Percentiles rank a stretch among this genome's conserved stretches.
phyloP scores from a whole-genome alignment of 1,140 invertebrate species.

The Halictus rubicundus region DNA sequence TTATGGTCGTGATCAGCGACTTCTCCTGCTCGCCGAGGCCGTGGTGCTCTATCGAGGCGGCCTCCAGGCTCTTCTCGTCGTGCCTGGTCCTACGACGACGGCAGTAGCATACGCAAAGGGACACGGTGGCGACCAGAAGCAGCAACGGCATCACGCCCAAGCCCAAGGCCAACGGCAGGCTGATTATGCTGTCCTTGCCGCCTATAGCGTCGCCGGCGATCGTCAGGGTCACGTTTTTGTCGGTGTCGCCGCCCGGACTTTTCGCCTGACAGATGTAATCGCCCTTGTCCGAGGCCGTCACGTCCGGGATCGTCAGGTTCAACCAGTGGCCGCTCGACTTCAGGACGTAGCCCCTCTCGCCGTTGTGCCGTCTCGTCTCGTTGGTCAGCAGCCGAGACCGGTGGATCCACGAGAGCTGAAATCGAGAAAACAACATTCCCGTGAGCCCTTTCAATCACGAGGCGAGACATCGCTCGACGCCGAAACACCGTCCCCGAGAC shows the following conservation, averaged over 20 bases:
- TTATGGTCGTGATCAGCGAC: conserved; percentile 89
- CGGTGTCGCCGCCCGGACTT: conserved; percentile 91
- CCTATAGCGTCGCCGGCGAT: conserved; percentile 80
- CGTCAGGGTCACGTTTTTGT: conserved; percentile 86
- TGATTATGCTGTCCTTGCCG: conserved; percentile 76
- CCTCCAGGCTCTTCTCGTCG: conserved; percentile 82
- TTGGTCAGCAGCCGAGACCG: conserved; percentile 68
- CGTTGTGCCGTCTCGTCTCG: conserved; percentile 65
- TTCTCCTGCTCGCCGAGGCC: conserved; percentile 87
- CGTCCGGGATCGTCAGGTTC: conserved; percentile 88
- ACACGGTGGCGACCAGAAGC: conserved; percentile 83
- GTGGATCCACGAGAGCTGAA: conserved; percentile 84
- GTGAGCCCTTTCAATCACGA: not conserved
- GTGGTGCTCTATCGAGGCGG: conserved; percentile 76
- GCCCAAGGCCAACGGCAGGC: conserved; percentile 78
- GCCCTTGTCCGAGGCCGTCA: conserved; percentile 88
- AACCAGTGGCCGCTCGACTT: conserved; percentile 83
- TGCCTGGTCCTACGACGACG: conserved; percentile 80
- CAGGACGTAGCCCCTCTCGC: conserved; percentile 78
- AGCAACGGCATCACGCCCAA: conserved; percentile 80
- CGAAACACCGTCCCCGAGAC: not conserved
- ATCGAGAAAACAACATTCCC: not conserved
- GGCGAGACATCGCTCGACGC: not conserved
- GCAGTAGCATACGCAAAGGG: conserved; percentile 86
- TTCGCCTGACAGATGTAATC: conserved; percentile 93